Evolutionary conservation across 2,797 vertebrate genomes (phyloP), one percentile per base, ranked within the genome.

Genomic region (Bradypus variegatus): DNA sequence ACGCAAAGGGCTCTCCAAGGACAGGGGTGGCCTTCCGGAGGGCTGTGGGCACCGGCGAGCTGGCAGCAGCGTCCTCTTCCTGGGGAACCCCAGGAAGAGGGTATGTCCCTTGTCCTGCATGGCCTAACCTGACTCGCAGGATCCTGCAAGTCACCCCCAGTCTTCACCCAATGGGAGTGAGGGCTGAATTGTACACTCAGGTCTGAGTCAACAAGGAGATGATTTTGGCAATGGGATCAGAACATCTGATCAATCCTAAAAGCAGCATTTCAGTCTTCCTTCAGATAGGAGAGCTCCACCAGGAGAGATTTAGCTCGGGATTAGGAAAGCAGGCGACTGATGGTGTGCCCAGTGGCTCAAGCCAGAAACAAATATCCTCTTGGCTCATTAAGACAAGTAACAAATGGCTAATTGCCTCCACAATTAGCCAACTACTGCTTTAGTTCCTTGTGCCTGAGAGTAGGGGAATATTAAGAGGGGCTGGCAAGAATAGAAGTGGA

Each of bases 291-390:
- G 6, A 0, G 0, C 33, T 45, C 38, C 36, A 2, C 31, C 2
- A 15, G 10, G 33, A 13, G 25, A 60, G 80, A 73, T 38, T 53
- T 10, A 55, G 65, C 77, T 58, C 77, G 60, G 89, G 78, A 62
- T 91, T 73, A 83, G 64, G 25, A 62, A 65, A 4, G 8, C 79
- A 88, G 90, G 70, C 21, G n/a, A 41, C 64, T 41, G 58, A 55
- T 73, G 14, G 50, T 29, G 53, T 65, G 88, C 75, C 69, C 45
- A 8, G 85, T 5, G 33, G 86, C 76, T 95, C 72, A n/a, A 38
- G 90, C 93, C 95, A 94, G 94, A 86, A 93, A 86, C 91, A 41
- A 90, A 92, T 88, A 94, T 72, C 79, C 38, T 5, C 88, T 80
- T 84, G 93, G 95, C 94, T 94, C 93, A 70, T 93, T 90, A 90